Conservation (phyloP, 1,140 invertebrate genomes). For the Aleiodes sp. region DNA sequence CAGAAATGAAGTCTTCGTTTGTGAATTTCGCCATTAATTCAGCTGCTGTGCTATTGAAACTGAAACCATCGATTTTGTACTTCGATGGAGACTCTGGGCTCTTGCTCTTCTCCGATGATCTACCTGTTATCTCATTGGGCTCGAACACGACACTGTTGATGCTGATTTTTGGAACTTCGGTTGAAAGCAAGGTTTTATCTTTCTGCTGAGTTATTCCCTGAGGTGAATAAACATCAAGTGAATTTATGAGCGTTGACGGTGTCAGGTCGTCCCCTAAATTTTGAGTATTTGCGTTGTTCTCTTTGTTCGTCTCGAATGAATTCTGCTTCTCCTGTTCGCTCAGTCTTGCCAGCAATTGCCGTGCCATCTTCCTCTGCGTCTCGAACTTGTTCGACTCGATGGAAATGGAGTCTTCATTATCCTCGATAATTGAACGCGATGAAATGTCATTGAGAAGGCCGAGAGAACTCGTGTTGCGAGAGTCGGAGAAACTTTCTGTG, state of each 20-base stretch:
- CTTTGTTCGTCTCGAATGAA: conserved; percentile 43
- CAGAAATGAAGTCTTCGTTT: conserved; percentile 54
- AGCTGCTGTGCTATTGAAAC: conserved; percentile 43
- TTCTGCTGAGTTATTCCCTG: neutral
- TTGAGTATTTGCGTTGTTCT: conserved; percentile 36
- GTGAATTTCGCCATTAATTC: conserved; percentile 51
- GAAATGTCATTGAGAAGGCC: conserved; percentile 26
- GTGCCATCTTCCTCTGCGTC: conserved; percentile 46
- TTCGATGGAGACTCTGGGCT: conserved; percentile 27
- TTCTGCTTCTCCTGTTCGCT: neutral
- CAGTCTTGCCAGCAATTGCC: conserved; percentile 49
- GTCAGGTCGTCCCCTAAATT: conserved; percentile 33
- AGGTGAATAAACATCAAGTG: conserved; percentile 21
- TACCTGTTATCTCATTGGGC: conserved; percentile 54
- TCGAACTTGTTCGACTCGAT: conserved; percentile 35
- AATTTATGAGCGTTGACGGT: conserved; percentile 31
- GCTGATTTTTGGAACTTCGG: conserved; percentile 23
- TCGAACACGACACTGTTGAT: conserved; percentile 47
- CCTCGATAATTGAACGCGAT: conserved; percentile 32
- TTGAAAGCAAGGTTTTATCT: neutral
- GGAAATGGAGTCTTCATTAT: conserved; percentile 8
- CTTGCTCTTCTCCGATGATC: conserved; percentile 51
- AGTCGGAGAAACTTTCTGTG: neutral
- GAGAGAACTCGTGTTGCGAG: conserved; percentile 8
- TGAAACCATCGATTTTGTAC: conserved; percentile 36